Percentiles rank a stretch among this genome's conserved stretches.
These are phyloP conservation scores for Eupithecia exiguata DNA, from an alignment of 2,888 invertebrate species.

Conservation along the genomic window DNA sequence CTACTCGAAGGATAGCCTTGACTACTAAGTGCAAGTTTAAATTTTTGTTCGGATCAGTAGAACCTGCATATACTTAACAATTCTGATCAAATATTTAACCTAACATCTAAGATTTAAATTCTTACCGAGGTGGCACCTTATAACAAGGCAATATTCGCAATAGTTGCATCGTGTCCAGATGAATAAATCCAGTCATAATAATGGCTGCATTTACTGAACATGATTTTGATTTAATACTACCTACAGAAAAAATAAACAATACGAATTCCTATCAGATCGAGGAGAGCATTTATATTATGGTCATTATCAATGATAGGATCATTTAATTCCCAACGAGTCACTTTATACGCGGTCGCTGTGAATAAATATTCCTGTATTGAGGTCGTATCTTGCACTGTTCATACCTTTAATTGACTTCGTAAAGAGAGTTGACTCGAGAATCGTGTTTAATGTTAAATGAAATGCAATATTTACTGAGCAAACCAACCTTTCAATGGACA, in stretches of 20 bases:
- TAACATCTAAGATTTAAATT: not conserved
- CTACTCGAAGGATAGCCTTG: too few species aligned
- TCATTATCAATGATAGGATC: conserved; percentile 55
- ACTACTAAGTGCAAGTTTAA: too few species aligned
- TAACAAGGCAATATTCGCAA: not conserved
- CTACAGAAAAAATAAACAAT: conserved; percentile 4
- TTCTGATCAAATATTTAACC: not conserved
- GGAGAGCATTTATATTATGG: conserved; percentile 42
- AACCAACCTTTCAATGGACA: conserved; percentile 49
- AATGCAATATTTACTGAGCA: conserved; percentile 69
- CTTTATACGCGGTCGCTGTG: conserved; percentile 55
- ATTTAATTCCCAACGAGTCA: conserved; percentile 57
- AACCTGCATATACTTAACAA: too few species aligned
- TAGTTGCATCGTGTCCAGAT: not conserved
- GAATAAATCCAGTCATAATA: not conserved
- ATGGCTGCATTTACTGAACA: not conserved
- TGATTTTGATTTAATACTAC: not conserved
- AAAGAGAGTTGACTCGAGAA: conserved; percentile 43
- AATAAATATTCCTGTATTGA: conserved; percentile 71
- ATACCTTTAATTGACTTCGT: conserved; percentile 47
- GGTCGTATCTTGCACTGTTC: conserved; percentile 72
- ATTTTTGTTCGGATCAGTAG: too few species aligned
- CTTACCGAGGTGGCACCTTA: not conserved
- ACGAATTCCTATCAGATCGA: conserved; percentile 29
- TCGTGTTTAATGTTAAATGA: conserved; percentile 57